phyloP scores from a whole-genome alignment of 2,113 vertebrate genomes.

The Elephantulus edwardii region DNA sequence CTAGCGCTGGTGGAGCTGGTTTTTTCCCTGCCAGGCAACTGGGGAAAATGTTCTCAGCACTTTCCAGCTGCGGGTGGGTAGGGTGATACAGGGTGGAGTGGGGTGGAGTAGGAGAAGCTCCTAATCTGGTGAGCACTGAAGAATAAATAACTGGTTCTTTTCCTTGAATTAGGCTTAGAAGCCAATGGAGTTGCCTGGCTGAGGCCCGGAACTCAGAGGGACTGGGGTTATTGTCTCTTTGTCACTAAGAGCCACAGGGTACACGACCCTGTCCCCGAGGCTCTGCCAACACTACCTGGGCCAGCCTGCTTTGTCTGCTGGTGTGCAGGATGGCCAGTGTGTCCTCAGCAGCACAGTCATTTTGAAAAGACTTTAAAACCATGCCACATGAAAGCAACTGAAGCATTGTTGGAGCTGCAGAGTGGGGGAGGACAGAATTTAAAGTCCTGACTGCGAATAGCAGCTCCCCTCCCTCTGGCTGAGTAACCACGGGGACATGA shows the following conservation, averaged over 20 bases:
- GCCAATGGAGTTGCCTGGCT: background rate
- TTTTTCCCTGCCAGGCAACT: slow-evolving; percentile 17
- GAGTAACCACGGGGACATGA: background rate
- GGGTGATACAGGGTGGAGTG: background rate
- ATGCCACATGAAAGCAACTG: background rate
- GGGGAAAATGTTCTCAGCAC: slow-evolving; percentile 20
- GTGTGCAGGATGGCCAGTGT: background rate
- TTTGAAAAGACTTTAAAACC: background rate
- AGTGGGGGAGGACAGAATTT: background rate
- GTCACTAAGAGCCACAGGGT: background rate
- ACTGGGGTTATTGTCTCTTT: background rate
- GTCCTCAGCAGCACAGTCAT: too few relatives aligned
- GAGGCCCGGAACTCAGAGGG: background rate
- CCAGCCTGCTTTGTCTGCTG: rapidly evolving
- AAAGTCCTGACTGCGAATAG: background rate
- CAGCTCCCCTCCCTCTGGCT: background rate
- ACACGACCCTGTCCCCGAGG: too few relatives aligned
- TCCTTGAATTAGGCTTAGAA: background rate
- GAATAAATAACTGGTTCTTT: background rate
- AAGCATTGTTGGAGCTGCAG: background rate
- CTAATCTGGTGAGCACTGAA: background rate
- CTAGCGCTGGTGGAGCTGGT: background rate
- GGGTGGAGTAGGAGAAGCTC: background rate
- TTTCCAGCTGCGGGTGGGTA: background rate
- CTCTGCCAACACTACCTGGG: rapidly evolving